Evolutionary conservation across 1,140 invertebrate genomes (phyloP).

Genomic region (Octopus bimaculoides): DNA sequence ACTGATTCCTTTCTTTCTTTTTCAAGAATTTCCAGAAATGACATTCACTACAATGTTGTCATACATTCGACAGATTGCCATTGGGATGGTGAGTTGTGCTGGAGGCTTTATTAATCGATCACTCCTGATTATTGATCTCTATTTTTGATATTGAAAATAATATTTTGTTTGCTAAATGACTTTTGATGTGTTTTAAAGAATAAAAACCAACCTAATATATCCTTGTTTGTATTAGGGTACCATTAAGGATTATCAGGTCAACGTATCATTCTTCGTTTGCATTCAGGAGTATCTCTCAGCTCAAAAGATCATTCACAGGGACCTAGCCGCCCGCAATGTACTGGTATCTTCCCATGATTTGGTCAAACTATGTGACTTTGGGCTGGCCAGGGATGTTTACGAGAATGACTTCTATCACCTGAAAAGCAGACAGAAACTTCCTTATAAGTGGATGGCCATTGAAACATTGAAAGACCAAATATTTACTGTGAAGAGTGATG

Average conservation of each 20-base stretch:
- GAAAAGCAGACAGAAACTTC: slow-evolving; percentile 50
- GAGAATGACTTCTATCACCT: slow-evolving; percentile 54
- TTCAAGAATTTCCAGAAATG: background rate
- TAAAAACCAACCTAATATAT: no score
- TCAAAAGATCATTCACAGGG: slow-evolving; percentile 61
- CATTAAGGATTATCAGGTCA: no score
- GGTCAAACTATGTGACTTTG: slow-evolving; percentile 62
- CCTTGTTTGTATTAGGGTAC: no score
- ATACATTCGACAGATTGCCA: slow-evolving; percentile 49
- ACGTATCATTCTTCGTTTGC: background rate
- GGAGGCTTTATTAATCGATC: background rate
- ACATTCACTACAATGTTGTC: slow-evolving; percentile 38
- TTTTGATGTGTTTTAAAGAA: no score
- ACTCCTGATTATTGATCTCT: background rate
- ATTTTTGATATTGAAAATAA: background rate
- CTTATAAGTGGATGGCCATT: slow-evolving; percentile 59
- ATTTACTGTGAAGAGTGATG: slow-evolving; percentile 56
- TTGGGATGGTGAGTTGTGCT: slow-evolving; percentile 47
- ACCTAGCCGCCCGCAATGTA: slow-evolving; percentile 90
- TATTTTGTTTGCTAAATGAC: no score
- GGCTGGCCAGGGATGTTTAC: slow-evolving; percentile 59
- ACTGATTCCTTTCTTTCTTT: no score
- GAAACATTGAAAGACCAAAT: slow-evolving; percentile 57
- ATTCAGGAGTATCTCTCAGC: slow-evolving; percentile 50
- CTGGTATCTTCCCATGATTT: slow-evolving; percentile 79